phyloP scores from a whole-genome alignment of 2,888 invertebrate genomes.

The Hetaerina titia region DNA sequence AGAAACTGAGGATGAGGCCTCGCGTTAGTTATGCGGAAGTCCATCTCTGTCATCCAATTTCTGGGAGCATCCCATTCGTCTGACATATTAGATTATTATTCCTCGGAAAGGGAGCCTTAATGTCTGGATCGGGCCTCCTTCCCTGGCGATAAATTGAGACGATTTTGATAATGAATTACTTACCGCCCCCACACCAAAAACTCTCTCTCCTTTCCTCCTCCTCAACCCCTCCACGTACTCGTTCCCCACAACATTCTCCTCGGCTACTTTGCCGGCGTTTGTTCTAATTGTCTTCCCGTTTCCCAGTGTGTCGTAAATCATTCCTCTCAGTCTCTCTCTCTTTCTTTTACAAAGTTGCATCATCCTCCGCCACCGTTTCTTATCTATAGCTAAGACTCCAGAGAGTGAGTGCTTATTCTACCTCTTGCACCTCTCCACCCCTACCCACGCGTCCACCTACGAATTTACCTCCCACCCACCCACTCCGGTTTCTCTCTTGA shows the following conservation, averaged over 20 bases:
- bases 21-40: background rate
- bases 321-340: background rate
- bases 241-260: background rate
- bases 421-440: background rate
- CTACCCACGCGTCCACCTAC: background rate
- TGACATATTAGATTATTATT: slow-evolving; percentile 50
- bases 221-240: background rate
- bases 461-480: background rate
- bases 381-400: background rate
- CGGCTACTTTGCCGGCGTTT: background rate
- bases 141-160: slow-evolving; percentile 40
- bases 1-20: background rate
- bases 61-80: background rate
- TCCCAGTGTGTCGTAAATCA: slow-evolving; percentile 25
- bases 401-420: background rate
- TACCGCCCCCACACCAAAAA: background rate
- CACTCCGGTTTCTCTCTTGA: background rate
- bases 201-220: background rate
- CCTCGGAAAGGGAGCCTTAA: background rate
- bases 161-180: slow-evolving; percentile 56
- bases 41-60: slow-evolving; percentile 16
- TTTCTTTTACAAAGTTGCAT: background rate
- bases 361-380: background rate
- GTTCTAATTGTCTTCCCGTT: slow-evolving; percentile 11
- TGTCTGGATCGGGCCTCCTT: background rate